phyloP scores from a whole-genome alignment of 92 coral and sea anemone genomes.

The Blastomussa wellsi region DNA sequence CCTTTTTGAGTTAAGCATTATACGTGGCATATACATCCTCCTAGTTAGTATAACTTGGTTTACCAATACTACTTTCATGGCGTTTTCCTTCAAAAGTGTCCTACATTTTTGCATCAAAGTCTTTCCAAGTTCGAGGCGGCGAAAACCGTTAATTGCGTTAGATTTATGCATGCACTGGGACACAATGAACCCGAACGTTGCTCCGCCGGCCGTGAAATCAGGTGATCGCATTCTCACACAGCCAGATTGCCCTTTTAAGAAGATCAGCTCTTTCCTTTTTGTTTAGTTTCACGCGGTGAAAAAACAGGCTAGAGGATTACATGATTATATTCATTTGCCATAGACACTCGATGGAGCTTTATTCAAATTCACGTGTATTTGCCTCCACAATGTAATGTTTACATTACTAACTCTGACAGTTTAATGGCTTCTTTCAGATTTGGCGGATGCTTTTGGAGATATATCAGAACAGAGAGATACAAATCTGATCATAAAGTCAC shows the following conservation, averaged over 20 bases:
- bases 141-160: too few relatives aligned
- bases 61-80: too few relatives aligned
- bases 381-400: constrained; percentile 22
- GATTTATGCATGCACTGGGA: too few relatives aligned
- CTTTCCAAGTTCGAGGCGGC: too few relatives aligned
- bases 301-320: not conserved
- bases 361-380: not conserved
- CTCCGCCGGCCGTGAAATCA: not conserved
- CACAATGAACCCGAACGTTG: too few relatives aligned
- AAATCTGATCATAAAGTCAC: not conserved
- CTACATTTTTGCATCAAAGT: too few relatives aligned
- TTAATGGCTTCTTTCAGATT: not conserved
- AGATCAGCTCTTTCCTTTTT: not conserved
- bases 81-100: too few relatives aligned
- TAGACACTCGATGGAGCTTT: not conserved
- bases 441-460: constrained; percentile 17
- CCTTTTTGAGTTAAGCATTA: too few relatives aligned
- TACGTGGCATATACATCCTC: too few relatives aligned
- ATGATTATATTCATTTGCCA: not conserved
- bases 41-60: too few relatives aligned
- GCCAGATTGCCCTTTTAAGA: not conserved
- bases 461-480: constrained; percentile 3
- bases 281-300: not conserved
- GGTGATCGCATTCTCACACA: not conserved
- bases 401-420: constrained; percentile 8